phyloP scores from a whole-genome alignment of 2,888 invertebrate genomes.

The Tromatobia lineatoria region DNA sequence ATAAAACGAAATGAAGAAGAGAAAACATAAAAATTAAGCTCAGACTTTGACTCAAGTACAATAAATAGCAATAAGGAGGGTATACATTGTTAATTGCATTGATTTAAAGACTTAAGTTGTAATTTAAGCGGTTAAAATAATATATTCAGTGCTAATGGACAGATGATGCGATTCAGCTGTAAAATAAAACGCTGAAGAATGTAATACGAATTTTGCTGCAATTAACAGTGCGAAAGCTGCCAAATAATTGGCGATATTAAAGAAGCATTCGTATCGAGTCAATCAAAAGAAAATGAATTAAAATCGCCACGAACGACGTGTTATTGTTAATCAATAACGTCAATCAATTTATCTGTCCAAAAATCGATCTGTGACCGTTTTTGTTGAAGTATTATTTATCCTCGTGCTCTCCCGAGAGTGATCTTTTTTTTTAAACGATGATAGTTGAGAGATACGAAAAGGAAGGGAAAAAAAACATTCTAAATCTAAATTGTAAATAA shows the following conservation, averaged over 20 bases:
- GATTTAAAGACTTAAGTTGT: constrained; percentile 66
- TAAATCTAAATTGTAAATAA: constrained; percentile 69
- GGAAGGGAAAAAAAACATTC: constrained; percentile 29
- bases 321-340: constrained; percentile 61
- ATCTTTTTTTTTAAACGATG: constrained; percentile 10
- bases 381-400: constrained; percentile 60
- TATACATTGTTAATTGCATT: constrained; percentile 65
- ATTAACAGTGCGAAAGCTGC: neutral
- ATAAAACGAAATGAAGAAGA: constrained; percentile 15
- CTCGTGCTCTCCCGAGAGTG: constrained; percentile 41
- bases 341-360: constrained; percentile 57
- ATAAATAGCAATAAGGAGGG: constrained; percentile 75
- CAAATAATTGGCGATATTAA: constrained; percentile 6
- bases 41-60: constrained; percentile 71
- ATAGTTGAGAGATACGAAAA: constrained; percentile 14
- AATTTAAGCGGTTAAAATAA: constrained; percentile 61
- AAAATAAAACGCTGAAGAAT: constrained; percentile 15
- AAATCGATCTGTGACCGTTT: constrained; percentile 50
- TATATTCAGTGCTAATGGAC: constrained; percentile 45
- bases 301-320: constrained; percentile 56
- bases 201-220: constrained; percentile 11
- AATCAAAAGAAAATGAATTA: constrained; percentile 21
- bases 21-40: constrained; percentile 52
- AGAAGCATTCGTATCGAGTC: constrained; percentile 32
- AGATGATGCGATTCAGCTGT: constrained; percentile 51